Evolutionary conservation across 2,888 invertebrate species (phyloP).

Genomic region (Zygogramma bicolorata): DNA sequence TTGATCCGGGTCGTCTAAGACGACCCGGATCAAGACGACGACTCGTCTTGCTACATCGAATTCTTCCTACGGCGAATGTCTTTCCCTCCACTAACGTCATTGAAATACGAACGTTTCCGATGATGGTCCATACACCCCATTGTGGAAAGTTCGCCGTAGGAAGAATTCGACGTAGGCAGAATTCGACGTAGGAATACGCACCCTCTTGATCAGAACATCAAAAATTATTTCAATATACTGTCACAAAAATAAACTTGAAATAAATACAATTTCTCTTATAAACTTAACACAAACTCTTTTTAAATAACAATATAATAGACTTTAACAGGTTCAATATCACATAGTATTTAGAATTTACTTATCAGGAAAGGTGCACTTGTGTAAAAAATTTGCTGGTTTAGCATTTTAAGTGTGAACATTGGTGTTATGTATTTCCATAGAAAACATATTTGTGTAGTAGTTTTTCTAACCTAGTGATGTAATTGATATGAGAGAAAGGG

Average conservation of each 20-base stretch:
- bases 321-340: slow-evolving; percentile 59
- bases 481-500: background rate
- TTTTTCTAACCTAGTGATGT: background rate
- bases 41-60: no score
- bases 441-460: background rate
- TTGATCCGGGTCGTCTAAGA: no score
- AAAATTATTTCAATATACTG: background rate
- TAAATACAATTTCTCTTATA: background rate
- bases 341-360: slow-evolving; percentile 64
- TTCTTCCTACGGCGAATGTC: no score
- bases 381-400: slow-evolving; percentile 37
- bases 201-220: no score
- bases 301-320: slow-evolving; percentile 19
- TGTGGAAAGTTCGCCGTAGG: no score
- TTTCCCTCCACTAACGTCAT: no score
- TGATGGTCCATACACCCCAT: no score
- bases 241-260: background rate
- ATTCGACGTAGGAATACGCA: no score
- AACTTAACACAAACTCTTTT: background rate
- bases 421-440: slow-evolving; percentile 21
- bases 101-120: no score
- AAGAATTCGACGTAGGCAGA: no score
- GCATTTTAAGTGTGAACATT: slow-evolving; percentile 38
- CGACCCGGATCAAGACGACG: no score
- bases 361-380: slow-evolving; percentile 65